phyloP scores from a whole-genome alignment of 35 echinoderm and acorn worm species.

The Ophioderma brevispina region DNA sequence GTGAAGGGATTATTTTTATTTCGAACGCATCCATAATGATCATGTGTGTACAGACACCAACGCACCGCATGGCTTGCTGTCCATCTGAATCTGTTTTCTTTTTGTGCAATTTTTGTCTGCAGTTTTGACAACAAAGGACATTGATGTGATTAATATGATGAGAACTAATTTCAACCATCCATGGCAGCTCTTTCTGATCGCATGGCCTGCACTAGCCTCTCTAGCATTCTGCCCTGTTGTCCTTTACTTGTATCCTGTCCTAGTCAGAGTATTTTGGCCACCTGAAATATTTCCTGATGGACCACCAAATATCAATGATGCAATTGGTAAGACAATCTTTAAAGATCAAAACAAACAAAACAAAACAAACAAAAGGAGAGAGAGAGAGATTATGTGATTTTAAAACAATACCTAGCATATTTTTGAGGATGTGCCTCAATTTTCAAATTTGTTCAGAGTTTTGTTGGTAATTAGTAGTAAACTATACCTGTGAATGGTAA shows the following conservation, averaged over 20 bases:
- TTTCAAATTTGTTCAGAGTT: too few species aligned
- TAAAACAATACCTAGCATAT: not conserved
- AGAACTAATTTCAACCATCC: slow-evolving; percentile 58
- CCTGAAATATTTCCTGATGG: slow-evolving; percentile 35
- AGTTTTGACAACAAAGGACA: slow-evolving; percentile 62
- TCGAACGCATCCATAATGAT: too few species aligned
- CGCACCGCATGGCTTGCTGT: too few species aligned
- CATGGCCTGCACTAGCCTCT: slow-evolving; percentile 55
- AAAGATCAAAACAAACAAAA: too few species aligned
- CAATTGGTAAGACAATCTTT: slow-evolving; percentile 70
- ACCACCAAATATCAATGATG: slow-evolving; percentile 64
- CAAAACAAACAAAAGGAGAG: too few species aligned
- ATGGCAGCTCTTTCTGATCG: slow-evolving; percentile 41
- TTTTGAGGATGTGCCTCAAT: too few species aligned
- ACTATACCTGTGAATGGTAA: too few species aligned
- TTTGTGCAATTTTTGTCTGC: too few species aligned
- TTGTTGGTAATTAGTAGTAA: too few species aligned
- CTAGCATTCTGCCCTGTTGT: slow-evolving; percentile 68
- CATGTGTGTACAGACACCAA: too few species aligned
- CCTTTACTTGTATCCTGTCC: slow-evolving; percentile 43
- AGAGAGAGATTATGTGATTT: not conserved
- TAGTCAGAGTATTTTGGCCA: slow-evolving; percentile 55
- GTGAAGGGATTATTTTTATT: too few species aligned
- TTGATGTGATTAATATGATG: slow-evolving; percentile 55
- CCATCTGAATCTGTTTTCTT: too few species aligned